A percentile compares a stretch with the other conserved stretches of the same genome.
Conservation (phyloP, 2,888 invertebrate species). For the Portevinia maculata region DNA sequence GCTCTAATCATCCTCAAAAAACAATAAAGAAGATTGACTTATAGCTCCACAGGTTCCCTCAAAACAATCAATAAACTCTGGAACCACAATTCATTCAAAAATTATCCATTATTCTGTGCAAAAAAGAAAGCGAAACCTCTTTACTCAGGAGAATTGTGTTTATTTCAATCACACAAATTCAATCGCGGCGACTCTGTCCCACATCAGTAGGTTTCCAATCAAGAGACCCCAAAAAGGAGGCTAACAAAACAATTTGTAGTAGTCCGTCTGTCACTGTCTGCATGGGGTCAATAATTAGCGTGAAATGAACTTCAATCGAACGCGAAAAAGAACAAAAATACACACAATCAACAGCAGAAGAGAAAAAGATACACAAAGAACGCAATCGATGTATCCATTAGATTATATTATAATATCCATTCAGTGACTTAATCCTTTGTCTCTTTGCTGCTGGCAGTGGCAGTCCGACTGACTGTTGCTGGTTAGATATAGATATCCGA, state of each 20-base stretch:
- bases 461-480: slow-evolving; percentile 12
- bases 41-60: background rate
- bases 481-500: slow-evolving; percentile 53
- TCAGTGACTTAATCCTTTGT: slow-evolving; percentile 72
- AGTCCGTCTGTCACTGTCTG: slow-evolving; percentile 25
- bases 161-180: slow-evolving; percentile 28
- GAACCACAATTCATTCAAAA: slow-evolving; percentile 7
- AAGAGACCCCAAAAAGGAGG: background rate
- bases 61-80: slow-evolving; percentile 20
- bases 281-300: slow-evolving; percentile 61
- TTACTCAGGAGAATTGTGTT: background rate
- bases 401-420: slow-evolving; percentile 50
- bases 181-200: slow-evolving; percentile 34
- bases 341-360: slow-evolving; percentile 4
- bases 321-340: slow-evolving; percentile 10
- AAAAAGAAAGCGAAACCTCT: too few species aligned
- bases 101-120: slow-evolving; percentile 18
- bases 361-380: slow-evolving; percentile 44
- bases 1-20: slow-evolving; percentile 19
- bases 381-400: slow-evolving; percentile 68
- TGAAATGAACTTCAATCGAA: slow-evolving; percentile 33
- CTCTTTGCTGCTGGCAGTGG: slow-evolving; percentile 39
- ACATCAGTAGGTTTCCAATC: slow-evolving; percentile 14
- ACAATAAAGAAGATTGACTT: background rate
- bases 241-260: slow-evolving; percentile 2